Percentiles rank a stretch among this genome's conserved stretches.
Evolutionary conservation across 2,797 vertebrate genomes (phyloP).

Genomic region (Coluber constrictor): DNA sequence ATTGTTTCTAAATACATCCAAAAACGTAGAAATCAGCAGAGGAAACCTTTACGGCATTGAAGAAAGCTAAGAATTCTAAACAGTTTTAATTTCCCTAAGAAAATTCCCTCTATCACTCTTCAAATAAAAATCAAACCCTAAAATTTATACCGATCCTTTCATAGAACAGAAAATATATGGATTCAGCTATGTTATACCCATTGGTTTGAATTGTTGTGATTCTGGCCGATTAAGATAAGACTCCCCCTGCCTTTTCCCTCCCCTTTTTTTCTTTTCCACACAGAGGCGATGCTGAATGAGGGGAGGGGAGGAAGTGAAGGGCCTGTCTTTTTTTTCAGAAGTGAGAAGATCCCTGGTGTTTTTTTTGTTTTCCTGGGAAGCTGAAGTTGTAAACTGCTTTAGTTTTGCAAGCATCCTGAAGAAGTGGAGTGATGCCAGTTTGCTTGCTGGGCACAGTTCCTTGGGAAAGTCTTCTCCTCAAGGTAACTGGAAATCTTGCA

Average conservation of each 20-base stretch:
- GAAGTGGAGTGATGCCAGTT: not conserved
- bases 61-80: not conserved
- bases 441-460: not conserved
- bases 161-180: not conserved
- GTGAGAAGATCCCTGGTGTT: not conserved
- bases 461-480: conserved; percentile 5
- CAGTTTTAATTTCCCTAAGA: conserved; percentile 3
- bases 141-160: not conserved
- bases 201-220: not conserved
- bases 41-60: not conserved
- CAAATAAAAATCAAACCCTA: not conserved
- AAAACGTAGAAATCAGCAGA: not conserved
- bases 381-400: not conserved
- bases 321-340: not conserved
- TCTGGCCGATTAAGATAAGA: not conserved
- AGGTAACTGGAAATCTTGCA: not conserved
- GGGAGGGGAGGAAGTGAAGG: not conserved
- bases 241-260: too few relatives aligned
- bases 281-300: not conserved
- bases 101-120: not conserved
- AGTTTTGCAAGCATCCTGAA: not conserved
- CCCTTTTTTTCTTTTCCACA: not conserved
- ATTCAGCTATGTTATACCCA: not conserved
- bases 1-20: not conserved
- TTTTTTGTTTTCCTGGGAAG: not conserved